Conservation (phyloP, 1,140 invertebrate species). For the Hycleus cichorii region DNA sequence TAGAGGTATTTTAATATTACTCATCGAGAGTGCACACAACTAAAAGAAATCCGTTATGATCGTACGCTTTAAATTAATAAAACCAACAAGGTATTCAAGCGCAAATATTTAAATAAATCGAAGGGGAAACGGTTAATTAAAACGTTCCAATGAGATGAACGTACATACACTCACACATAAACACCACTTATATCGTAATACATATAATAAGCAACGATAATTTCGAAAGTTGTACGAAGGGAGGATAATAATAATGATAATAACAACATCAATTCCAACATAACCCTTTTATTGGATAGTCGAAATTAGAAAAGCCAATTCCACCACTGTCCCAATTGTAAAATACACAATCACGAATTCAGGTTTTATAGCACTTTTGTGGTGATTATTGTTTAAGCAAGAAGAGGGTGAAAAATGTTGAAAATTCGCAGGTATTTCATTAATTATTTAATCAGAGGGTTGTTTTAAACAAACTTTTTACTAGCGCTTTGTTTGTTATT, state of each 20-base stretch:
- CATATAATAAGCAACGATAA: slow-evolving; percentile 28
- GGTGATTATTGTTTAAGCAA: slow-evolving; percentile 28
- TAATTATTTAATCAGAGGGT: slow-evolving; percentile 35
- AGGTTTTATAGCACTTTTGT: slow-evolving; percentile 30
- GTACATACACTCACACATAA: slow-evolving; percentile 27
- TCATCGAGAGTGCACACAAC: too few relatives aligned
- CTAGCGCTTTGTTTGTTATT: slow-evolving; percentile 15
- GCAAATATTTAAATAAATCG: slow-evolving; percentile 18
- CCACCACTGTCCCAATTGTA: slow-evolving; percentile 27
- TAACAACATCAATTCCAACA: slow-evolving; percentile 17
- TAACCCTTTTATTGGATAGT: slow-evolving; percentile 33
- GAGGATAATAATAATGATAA: slow-evolving; percentile 22
- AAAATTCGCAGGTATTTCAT: slow-evolving; percentile 32
- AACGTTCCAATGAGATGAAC: slow-evolving; percentile 26
- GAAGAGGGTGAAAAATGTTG: slow-evolving; percentile 19
- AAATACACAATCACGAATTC: slow-evolving; percentile 34
- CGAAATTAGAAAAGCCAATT: slow-evolving; percentile 35
- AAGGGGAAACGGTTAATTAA: slow-evolving; percentile 24
- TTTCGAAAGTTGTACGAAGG: slow-evolving; percentile 3
- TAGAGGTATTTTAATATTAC: not conserved
- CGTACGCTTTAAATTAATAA: not conserved
- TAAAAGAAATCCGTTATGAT: too few relatives aligned
- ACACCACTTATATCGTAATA: slow-evolving; percentile 25
- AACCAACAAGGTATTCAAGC: not conserved
- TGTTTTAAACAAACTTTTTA: slow-evolving; percentile 21